A percentile compares a stretch with the other conserved stretches of the same genome.
Evolutionary conservation across 2,888 invertebrate species (phyloP).

Genomic region (Incurvaria masculella): DNA sequence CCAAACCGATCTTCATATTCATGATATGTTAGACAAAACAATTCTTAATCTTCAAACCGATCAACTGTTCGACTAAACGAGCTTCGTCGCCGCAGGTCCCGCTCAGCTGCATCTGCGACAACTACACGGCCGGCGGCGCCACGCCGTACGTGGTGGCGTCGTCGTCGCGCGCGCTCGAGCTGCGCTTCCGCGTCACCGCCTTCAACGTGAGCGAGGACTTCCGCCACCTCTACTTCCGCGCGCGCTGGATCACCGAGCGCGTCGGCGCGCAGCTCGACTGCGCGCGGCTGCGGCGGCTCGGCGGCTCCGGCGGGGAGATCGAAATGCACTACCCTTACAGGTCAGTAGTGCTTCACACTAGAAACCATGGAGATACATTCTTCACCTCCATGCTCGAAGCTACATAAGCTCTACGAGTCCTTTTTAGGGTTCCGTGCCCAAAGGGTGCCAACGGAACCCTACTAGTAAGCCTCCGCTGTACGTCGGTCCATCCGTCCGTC

Average conservation of each 20-base stretch:
- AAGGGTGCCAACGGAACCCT: too few species aligned
- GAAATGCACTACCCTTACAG: slow-evolving; percentile 62
- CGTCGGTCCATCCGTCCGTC: too few species aligned
- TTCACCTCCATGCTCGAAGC: too few species aligned
- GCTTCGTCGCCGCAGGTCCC: slow-evolving; percentile 58
- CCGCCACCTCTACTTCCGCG: slow-evolving; percentile 75
- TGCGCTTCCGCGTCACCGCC: slow-evolving; percentile 70
- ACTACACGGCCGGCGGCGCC: slow-evolving; percentile 54
- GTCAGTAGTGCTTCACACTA: slow-evolving; percentile 27
- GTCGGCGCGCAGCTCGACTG: slow-evolving; percentile 43
- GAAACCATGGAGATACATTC: too few species aligned
- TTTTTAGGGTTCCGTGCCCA: too few species aligned
- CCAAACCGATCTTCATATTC: too few species aligned
- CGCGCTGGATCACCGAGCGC: slow-evolving; percentile 37
- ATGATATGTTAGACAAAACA: too few species aligned
- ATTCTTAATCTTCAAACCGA: too few species aligned
- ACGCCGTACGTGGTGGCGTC: slow-evolving; percentile 26
- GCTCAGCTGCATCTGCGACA: slow-evolving; percentile 78
- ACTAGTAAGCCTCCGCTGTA: too few species aligned
- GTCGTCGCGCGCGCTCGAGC: slow-evolving; percentile 63
- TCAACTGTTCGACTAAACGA: too few species aligned
- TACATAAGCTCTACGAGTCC: too few species aligned
- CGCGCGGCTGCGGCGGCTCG: slow-evolving; percentile 59
- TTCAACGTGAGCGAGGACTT: slow-evolving; percentile 80
- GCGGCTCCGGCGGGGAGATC: slow-evolving; percentile 65